Base-by-base conservation (phyloP, 2,888 invertebrate genomes). In the Biston betularia region DNA sequence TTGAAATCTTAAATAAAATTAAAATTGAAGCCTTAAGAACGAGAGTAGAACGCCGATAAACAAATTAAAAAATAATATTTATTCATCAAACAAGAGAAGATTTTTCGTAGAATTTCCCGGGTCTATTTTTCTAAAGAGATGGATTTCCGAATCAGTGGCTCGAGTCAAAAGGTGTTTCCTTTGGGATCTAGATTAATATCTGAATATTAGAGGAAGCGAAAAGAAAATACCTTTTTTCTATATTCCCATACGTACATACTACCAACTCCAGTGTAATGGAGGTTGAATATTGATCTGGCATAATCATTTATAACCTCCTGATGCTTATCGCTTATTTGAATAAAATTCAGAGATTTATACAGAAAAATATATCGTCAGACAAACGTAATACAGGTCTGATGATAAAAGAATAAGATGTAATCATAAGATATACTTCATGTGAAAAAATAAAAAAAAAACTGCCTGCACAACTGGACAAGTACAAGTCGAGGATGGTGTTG, bases 101-200 rank as follows among this genome's bases (percentile, higher is more conserved):
- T 44, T 49, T n/a, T 54, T 54, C 49, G 11, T 34, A 44, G 54
- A 49, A 38, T 10, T 50, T 45, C 15, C 42, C 34, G 24, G 8
- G 14, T 50, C 35, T 53, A 58, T 59, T 38, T 63, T 63, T 64
- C 38, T 48, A 54, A 48, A 54, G 15, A 44, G 24, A 48, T 50
- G 34, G 33, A 42, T 48, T 64, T 54, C 48, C 58, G 53, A 48
- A 38, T 64, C 58, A 64, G 11, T 54, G 58, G 34, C 7, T 54
- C 57, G 53, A 58, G 40, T 58, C 48, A 54, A 59, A 54, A 64
- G 38, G 58, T 64, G 63, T 54, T 58, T 58, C 58, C 52, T 58
- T 34, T 15, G 64, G 53, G 58, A 64, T 42, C 57, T 54, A 64
- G 48, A 64, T 59, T 58, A 63, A 62, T 48, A 55, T 62, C 55